Percentiles rank a stretch among this genome's conserved stretches.
Evolutionary conservation across 2,113 vertebrate species (phyloP).

Genomic region (Oryzias woworae): DNA sequence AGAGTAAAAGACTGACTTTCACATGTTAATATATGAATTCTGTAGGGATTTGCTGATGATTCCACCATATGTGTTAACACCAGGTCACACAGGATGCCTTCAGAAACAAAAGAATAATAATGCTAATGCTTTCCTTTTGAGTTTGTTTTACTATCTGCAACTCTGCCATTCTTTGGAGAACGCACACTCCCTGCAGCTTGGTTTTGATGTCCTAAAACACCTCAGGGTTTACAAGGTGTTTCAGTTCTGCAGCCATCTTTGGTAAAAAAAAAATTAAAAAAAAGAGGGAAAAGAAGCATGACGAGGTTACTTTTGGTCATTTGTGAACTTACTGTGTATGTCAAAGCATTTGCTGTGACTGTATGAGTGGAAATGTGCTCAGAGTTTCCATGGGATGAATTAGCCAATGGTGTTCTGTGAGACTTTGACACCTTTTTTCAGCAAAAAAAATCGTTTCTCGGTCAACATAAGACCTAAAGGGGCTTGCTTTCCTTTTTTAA

Average conservation of each 20-base stretch:
- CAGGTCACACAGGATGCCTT: not conserved
- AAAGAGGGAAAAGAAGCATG: conserved; percentile 19
- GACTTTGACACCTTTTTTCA: conserved; percentile 40
- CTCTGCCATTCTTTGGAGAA: conserved; percentile 9
- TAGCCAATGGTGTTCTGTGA: conserved; percentile 27
- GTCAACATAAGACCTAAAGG: conserved; percentile 37
- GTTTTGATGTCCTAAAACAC: conserved; percentile 58
- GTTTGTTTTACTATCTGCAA: conserved; percentile 25
- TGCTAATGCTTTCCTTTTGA: not conserved
- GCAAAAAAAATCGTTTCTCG: conserved; percentile 57
- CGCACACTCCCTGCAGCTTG: conserved; percentile 20
- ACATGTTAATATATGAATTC: not conserved
- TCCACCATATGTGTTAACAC: not conserved
- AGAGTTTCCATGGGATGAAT: conserved; percentile 40
- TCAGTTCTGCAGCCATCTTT: conserved; percentile 29
- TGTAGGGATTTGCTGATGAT: not conserved
- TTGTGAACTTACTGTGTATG: conserved; percentile 47
- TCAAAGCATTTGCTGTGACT: conserved; percentile 16
- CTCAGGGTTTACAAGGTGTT: conserved; percentile 49
- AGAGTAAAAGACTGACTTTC: too few relatives aligned
- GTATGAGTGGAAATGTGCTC: conserved; percentile 45
- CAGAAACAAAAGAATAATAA: not conserved
- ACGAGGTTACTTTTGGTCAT: conserved; percentile 38
- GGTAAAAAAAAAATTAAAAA: not conserved
- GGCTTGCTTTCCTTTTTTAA: conserved; percentile 1